A percentile compares a stretch with the other conserved stretches of the same genome.
phyloP scores from a whole-genome alignment of 2,888 invertebrate species.

The Apoda limacodes region DNA sequence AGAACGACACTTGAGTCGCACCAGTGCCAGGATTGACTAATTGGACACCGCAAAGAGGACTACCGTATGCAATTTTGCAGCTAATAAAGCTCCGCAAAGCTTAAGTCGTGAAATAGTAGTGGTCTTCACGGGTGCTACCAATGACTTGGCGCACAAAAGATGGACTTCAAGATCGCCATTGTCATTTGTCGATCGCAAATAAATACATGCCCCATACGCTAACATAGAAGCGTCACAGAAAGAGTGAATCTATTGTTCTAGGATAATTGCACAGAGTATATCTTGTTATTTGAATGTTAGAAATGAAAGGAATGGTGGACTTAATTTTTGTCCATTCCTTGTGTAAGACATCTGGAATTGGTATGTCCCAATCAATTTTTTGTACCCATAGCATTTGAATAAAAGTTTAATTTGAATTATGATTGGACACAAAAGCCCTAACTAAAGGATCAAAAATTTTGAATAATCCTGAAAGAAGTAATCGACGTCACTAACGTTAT shows the following conservation, averaged over 20 bases:
- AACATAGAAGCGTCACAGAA: slow-evolving; percentile 7
- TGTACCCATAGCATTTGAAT: slow-evolving; percentile 3
- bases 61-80: slow-evolving; percentile 6
- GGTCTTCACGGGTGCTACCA: slow-evolving; percentile 7
- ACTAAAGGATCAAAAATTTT: slow-evolving; percentile 11
- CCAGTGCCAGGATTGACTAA: slow-evolving; percentile 4
- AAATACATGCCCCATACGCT: slow-evolving; percentile 6
- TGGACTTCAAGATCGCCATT: slow-evolving; percentile 2
- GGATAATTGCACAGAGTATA: slow-evolving; percentile 1
- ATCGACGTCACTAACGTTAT: slow-evolving; percentile 9
- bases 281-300: not conserved
- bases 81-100: slow-evolving; percentile 10
- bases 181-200: not conserved
- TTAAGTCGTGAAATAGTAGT: slow-evolving; percentile 9
- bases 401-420: slow-evolving; percentile 8
- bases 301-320: slow-evolving; percentile 2
- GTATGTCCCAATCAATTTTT: slow-evolving; percentile 10
- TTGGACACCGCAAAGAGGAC: slow-evolving; percentile 3
- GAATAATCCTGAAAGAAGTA: not conserved
- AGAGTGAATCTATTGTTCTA: slow-evolving; percentile 1
- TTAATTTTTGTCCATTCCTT: slow-evolving; percentile 7
- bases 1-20: slow-evolving; percentile 13
- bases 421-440: slow-evolving; percentile 9
- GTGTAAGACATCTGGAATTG: slow-evolving; percentile 1
- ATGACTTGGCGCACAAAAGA: slow-evolving; percentile 8